Conservation (phyloP, 2,113 vertebrate species). For the Tauraco erythrolophus region DNA sequence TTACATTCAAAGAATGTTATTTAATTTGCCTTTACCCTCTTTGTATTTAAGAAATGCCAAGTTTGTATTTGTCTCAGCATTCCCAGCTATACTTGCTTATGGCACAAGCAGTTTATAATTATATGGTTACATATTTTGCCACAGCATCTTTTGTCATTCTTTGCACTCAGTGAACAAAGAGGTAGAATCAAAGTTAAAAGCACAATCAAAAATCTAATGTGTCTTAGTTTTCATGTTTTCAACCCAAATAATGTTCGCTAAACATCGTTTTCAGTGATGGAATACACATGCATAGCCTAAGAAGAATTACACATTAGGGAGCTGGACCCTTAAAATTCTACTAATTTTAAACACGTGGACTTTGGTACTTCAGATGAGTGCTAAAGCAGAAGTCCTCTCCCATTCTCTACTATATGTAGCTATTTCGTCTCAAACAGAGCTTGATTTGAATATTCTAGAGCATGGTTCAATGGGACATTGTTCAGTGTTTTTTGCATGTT, state of each 20-base stretch:
- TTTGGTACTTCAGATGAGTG: neutral
- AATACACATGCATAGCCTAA: neutral
- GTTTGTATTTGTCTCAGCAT: neutral
- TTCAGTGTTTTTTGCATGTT: neutral
- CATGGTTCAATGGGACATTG: neutral
- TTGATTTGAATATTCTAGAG: neutral
- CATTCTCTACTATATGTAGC: neutral
- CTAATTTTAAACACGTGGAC: neutral
- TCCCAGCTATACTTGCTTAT: neutral
- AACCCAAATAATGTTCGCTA: neutral
- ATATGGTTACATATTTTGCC: neutral
- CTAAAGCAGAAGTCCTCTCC: neutral
- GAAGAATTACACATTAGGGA: neutral
- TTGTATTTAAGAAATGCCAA: neutral
- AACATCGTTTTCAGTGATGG: neutral
- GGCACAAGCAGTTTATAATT: neutral
- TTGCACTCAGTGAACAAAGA: neutral
- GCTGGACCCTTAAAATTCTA: neutral
- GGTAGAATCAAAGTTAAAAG: neutral
- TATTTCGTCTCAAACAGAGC: neutral
- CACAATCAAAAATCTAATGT: neutral
- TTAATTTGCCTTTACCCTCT: neutral
- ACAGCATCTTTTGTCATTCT: neutral
- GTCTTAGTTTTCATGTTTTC: neutral
- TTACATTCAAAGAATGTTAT: neutral